A percentile compares a stretch with the other conserved stretches of the same genome.
Conservation (phyloP, 2,113 vertebrate species). For the Dipodomys ordii region DNA sequence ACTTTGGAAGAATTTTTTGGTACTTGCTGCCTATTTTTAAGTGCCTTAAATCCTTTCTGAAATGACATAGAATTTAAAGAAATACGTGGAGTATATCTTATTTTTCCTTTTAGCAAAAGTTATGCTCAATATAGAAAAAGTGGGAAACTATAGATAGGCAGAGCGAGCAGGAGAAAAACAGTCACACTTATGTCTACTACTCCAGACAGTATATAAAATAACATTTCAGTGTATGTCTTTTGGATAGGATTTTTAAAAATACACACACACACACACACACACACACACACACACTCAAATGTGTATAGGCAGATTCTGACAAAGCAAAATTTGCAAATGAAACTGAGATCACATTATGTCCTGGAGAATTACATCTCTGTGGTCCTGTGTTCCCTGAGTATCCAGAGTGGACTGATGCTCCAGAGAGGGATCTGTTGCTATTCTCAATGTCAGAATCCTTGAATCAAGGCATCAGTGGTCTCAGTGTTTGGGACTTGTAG, state of each 20-base stretch:
- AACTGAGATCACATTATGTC: not conserved
- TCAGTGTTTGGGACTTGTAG: not conserved
- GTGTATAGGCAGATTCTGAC: not conserved
- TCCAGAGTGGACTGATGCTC: too few relatives aligned
- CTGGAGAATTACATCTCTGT: not conserved
- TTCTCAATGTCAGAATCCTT: not conserved
- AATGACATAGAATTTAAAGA: not conserved
- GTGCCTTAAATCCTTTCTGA: conserved; percentile 17
- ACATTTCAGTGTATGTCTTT: conserved; percentile 28
- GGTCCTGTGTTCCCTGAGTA: not conserved
- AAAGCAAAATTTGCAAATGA: not conserved
- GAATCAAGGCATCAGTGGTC: not conserved
- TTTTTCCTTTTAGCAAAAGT: conserved; percentile 21
- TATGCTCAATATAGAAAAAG: conserved; percentile 50
- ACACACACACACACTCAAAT: not conserved
- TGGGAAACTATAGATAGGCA: not conserved
- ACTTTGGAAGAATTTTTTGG: conserved; percentile 12
- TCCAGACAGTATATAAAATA: not conserved
- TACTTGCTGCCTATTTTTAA: conserved; percentile 6
- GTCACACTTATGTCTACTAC: not conserved
- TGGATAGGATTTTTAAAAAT: not conserved
- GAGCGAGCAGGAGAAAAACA: not conserved
- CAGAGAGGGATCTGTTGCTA: too few relatives aligned
- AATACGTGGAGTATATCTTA: not conserved
- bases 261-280: not conserved